Evolutionary conservation across 1,140 invertebrate genomes (phyloP), one percentile per base, ranked within the genome.

Genomic region (Hesperophylax magnus): DNA sequence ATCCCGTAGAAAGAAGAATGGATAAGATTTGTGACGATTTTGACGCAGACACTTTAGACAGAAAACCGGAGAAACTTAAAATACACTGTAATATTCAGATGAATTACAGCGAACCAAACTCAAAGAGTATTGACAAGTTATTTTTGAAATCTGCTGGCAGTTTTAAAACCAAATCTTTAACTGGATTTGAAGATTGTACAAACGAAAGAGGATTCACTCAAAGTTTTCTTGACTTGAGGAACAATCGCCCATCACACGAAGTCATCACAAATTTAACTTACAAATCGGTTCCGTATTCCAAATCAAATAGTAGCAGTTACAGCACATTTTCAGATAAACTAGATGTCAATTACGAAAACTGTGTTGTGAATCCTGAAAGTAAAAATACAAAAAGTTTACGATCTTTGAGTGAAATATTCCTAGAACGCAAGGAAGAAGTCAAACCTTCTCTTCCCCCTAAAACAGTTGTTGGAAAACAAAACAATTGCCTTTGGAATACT

Each of bases 11-110:
- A 72, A 87, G 87, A 83, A 86, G 84, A 69, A 86, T 86, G 76
- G 82, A 80, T 75, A 87, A 85, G 15, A 80, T 84, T 31, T 85
- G 81, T 14, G 95, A 96, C 81, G 91, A 92, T 78, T 96, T 96
- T 85, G 95, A 96, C 85, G 94, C 95, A 0, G 96, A 97, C 84
- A 97, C 96, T 1, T 86, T 96, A 20, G 95, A 96, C 85, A 90
- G 95, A 20, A 95, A 96, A 86, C 93, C 94, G 18, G 88, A 86
- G 75, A 87, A 82, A 86, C 86, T 84, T 75, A 77, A 63, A 74
- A 15, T 81, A 9, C 20, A 20, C 31, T 75, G 74, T n/a, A 74
- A 80, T 7, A 69, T 53, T 27, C 15, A 81, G 34, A 75, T 78
- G 86, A 77, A 15, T 18, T 20, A 63, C 47, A 71, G 31, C 31